These are phyloP conservation scores for Acleris emargana DNA, from an alignment of 2,888 invertebrate species.

Conservation along the genomic window DNA sequence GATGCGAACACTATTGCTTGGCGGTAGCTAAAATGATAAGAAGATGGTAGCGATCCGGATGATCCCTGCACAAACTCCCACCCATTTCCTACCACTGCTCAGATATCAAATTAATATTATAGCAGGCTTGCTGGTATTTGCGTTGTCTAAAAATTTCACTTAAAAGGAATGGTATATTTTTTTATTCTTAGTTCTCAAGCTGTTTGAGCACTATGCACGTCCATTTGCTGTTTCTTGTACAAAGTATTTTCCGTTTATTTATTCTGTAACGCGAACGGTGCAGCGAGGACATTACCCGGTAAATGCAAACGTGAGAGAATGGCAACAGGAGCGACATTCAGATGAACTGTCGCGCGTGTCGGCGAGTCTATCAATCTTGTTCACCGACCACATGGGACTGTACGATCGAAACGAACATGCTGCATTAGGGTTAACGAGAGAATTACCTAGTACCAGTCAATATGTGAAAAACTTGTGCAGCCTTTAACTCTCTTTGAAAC, in stretches of 20 bases:
- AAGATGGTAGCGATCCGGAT: too few species aligned
- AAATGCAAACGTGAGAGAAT: conserved; percentile 32
- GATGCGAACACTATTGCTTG: too few species aligned
- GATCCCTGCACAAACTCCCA: too few species aligned
- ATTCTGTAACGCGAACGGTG: conserved; percentile 9
- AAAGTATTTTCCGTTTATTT: conserved; percentile 35
- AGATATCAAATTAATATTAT: too few species aligned
- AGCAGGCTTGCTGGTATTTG: too few species aligned
- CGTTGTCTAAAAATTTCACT: too few species aligned
- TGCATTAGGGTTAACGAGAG: conserved; percentile 23
- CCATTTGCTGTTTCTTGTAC: not conserved
- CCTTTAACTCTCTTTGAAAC: not conserved
- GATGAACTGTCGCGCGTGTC: conserved; percentile 46
- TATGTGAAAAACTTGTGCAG: not conserved
- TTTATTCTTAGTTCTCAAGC: not conserved
- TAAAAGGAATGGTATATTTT: too few species aligned
- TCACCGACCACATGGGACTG: conserved; percentile 44
- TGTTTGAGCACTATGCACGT: not conserved
- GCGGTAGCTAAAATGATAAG: too few species aligned
- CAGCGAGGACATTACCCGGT: conserved; percentile 18
- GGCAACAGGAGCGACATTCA: conserved; percentile 37
- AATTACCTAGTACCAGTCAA: conserved; percentile 15
- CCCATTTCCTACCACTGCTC: too few species aligned
- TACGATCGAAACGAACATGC: conserved; percentile 36
- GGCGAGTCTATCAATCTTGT: conserved; percentile 53